Conservation (phyloP, 2,797 vertebrate species). For the Pangasius larnaudii region DNA sequence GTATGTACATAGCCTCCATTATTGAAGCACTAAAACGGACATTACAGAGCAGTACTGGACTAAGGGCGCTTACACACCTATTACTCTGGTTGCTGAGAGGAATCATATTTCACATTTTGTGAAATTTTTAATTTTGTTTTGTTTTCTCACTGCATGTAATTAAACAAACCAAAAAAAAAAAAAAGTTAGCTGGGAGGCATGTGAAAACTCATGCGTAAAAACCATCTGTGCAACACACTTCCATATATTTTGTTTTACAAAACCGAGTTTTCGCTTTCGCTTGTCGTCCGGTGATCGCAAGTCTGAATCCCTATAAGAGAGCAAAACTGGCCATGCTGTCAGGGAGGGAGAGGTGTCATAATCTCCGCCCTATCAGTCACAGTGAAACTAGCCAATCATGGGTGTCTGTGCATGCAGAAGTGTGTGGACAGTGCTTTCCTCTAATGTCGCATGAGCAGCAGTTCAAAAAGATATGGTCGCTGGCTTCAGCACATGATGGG, state of each 20-base stretch:
- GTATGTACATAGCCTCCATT: background rate
- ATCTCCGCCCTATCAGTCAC: background rate
- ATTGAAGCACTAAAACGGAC: background rate
- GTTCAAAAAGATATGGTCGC: too few species aligned
- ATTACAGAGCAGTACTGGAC: background rate
- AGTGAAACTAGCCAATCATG: background rate
- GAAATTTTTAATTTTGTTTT: background rate
- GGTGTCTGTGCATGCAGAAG: background rate
- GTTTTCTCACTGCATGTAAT: background rate
- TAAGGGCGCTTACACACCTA: background rate
- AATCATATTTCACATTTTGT: background rate
- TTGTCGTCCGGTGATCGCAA: background rate
- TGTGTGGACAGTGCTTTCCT: background rate
- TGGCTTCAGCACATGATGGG: too few species aligned
- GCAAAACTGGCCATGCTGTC: background rate
- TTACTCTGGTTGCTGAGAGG: background rate
- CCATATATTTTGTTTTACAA: background rate
- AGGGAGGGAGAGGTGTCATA: background rate
- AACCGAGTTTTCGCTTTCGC: background rate
- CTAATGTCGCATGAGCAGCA: too few species aligned
- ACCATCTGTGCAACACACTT: slow-evolving; percentile 2
- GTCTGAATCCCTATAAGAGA: background rate
- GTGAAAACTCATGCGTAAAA: slow-evolving; percentile 6
- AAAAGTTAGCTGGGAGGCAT: background rate
- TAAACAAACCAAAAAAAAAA: background rate